Evolutionary conservation across 2,797 vertebrate species (phyloP).

Genomic region (Coilia nasus): DNA sequence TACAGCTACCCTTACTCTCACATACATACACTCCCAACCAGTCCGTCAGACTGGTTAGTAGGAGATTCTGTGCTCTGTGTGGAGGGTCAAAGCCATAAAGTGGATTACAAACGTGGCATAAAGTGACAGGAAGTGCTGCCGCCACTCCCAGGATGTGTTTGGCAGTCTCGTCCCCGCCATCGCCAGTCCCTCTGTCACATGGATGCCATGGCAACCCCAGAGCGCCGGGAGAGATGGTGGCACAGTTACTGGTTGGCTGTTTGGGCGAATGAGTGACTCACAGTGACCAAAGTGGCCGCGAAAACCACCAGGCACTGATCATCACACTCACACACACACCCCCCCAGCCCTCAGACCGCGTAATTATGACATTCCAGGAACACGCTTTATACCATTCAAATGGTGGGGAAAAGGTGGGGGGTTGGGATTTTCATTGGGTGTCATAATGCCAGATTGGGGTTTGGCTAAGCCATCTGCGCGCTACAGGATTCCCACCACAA

Average conservation of each 20-base stretch:
- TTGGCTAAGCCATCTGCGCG: background rate
- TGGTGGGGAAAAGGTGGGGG: background rate
- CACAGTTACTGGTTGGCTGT: background rate
- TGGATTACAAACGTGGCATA: too few relatives aligned
- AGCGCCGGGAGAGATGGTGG: slow-evolving; percentile 47
- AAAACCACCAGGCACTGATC: background rate
- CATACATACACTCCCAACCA: background rate
- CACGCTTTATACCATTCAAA: background rate
- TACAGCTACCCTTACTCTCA: background rate
- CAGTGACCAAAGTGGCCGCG: background rate
- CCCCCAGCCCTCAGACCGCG: background rate
- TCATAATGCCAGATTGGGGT: background rate
- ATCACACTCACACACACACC: background rate
- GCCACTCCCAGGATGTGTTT: slow-evolving; percentile 9
- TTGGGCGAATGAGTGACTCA: background rate
- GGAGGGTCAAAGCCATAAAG: too few relatives aligned
- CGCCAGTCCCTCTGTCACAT: slow-evolving; percentile 41
- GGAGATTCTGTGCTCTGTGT: too few relatives aligned
- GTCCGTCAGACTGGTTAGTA: background rate
- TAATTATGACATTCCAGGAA: background rate
- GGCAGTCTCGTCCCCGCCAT: background rate
- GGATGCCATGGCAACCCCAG: slow-evolving; percentile 63
- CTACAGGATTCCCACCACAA: background rate
- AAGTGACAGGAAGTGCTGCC: background rate
- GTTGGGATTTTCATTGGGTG: background rate